phyloP scores from a whole-genome alignment of 30 jellyfish, hydroid and myxozoan species.

The Hydra vulgaris region DNA sequence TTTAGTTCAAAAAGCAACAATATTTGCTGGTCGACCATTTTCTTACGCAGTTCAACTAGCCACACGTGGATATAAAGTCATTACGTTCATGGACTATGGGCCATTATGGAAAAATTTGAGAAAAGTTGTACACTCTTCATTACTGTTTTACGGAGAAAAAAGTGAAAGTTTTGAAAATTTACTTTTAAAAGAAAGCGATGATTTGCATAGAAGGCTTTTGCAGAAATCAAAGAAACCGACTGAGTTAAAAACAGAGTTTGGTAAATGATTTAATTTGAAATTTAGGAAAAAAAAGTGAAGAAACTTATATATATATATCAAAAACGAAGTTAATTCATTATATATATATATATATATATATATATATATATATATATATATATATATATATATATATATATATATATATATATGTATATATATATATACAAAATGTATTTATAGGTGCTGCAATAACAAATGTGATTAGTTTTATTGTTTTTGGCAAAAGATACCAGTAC shows the following conservation, averaged over 20 bases:
- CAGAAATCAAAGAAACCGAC: slow-evolving; percentile 30
- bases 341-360: too few species aligned
- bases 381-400: too few species aligned
- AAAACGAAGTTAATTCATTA: neutral
- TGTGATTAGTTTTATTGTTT: slow-evolving; percentile 38
- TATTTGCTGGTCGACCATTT: neutral
- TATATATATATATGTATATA: too few species aligned
- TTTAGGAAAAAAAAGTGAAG: neutral
- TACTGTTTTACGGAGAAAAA: slow-evolving; percentile 67
- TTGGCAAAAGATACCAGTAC: slow-evolving; percentile 43
- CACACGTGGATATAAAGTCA: slow-evolving; percentile 1
- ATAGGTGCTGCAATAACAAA: slow-evolving; percentile 51
- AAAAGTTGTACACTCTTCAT: slow-evolving; percentile 67
- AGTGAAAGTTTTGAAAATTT: slow-evolving; percentile 44
- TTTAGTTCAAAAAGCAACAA: slow-evolving; percentile 20
- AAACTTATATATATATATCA: neutral
- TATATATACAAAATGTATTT: neutral
- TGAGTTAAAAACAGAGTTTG: slow-evolving; percentile 58
- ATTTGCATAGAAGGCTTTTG: slow-evolving; percentile 58
- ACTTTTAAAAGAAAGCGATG: slow-evolving; percentile 35
- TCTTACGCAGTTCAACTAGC: neutral
- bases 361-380: too few species aligned
- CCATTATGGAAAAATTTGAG: slow-evolving; percentile 74
- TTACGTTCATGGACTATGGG: slow-evolving; percentile 75
- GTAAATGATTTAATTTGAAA: slow-evolving; percentile 22